phyloP scores from a whole-genome alignment of 1,140 invertebrate genomes.

The Panonychus citri region DNA sequence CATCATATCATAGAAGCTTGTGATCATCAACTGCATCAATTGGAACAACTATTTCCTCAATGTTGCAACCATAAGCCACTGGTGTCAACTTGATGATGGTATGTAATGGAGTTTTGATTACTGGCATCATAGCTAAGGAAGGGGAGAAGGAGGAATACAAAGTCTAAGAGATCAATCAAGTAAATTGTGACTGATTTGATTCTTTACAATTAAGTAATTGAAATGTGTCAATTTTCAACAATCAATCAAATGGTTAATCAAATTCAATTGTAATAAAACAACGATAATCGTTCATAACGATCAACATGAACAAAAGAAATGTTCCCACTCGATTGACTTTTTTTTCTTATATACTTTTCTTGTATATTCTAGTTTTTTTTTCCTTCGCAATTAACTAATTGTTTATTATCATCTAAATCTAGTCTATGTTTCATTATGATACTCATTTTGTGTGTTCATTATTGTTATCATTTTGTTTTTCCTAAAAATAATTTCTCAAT shows the following conservation, averaged over 20 bases:
- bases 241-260: too few relatives aligned
- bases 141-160: not conserved
- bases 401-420: too few relatives aligned
- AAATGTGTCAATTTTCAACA: not conserved
- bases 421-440: too few relatives aligned
- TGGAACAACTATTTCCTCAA: constrained; percentile 66
- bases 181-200: not conserved
- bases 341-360: too few relatives aligned
- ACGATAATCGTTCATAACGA: not conserved
- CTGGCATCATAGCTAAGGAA: constrained; percentile 9
- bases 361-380: too few relatives aligned
- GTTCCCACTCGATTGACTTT: too few relatives aligned
- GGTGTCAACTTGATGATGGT: constrained; percentile 91
- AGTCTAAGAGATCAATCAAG: not conserved
- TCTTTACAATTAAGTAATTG: not conserved
- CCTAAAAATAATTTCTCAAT: too few relatives aligned
- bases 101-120: constrained; percentile 56
- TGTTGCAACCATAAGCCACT: constrained; percentile 87
- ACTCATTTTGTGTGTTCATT: too few relatives aligned
- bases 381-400: too few relatives aligned
- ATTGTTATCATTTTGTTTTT: too few relatives aligned
- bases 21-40: constrained; percentile 85
- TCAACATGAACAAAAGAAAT: not conserved
- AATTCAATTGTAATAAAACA: not conserved
- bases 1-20: constrained; percentile 12